Evolutionary conservation across 2,888 invertebrate species (phyloP).

Genomic region (Oegoconia quadripuncta): DNA sequence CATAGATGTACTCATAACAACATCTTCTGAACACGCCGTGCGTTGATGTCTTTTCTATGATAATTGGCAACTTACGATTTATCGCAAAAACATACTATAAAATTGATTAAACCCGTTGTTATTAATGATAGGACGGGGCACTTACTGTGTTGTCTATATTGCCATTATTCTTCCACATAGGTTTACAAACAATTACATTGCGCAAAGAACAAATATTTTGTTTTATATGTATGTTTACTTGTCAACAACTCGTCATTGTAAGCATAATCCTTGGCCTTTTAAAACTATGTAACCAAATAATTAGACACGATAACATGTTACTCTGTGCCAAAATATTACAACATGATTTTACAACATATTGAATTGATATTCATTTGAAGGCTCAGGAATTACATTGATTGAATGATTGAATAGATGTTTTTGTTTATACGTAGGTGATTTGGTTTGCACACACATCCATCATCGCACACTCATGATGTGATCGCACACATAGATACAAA

Average conservation of each 20-base stretch:
- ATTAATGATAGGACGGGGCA: too few relatives aligned
- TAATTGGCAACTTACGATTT: background rate
- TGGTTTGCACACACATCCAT: too few relatives aligned
- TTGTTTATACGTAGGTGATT: too few relatives aligned
- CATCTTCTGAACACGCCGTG: constrained; percentile 30
- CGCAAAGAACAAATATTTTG: background rate
- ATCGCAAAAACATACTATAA: too few relatives aligned
- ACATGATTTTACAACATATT: background rate
- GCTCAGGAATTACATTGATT: too few relatives aligned
- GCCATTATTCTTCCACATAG: background rate
- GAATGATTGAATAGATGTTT: too few relatives aligned
- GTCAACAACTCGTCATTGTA: background rate
- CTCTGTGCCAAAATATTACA: background rate
- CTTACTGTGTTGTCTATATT: too few relatives aligned
- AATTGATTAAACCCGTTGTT: too few relatives aligned
- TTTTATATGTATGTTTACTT: background rate
- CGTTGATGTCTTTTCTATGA: constrained; percentile 67
- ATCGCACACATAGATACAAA: too few relatives aligned
- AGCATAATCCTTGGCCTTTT: constrained; percentile 19
- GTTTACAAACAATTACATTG: background rate
- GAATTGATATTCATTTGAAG: too few relatives aligned
- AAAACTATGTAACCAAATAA: constrained; percentile 19
- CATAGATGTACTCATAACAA: background rate
- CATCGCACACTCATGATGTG: too few relatives aligned
- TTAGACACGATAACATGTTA: constrained; percentile 11